phyloP scores from a whole-genome alignment of 2,797 vertebrate species.

The Rhinogobio ventralis region DNA sequence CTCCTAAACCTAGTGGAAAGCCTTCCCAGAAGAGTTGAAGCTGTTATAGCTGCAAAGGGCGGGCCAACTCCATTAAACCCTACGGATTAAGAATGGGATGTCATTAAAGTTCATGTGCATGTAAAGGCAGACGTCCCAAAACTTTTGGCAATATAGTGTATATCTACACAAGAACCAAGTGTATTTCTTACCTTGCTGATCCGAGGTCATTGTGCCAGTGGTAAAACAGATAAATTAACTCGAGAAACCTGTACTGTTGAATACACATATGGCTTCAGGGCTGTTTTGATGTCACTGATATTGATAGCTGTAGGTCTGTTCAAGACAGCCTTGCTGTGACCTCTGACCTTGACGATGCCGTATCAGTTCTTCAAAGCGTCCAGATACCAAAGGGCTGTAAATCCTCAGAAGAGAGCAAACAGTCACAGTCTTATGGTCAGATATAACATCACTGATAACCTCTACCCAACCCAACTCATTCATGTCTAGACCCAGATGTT shows the following conservation, averaged over 20 bases:
- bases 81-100: no score
- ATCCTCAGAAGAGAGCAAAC: constrained; percentile 19
- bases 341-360: neutral
- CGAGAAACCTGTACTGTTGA: constrained; percentile 17
- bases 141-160: no score
- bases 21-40: no score
- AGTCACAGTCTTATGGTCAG: neutral
- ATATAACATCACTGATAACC: neutral
- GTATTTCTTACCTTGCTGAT: neutral
- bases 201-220: neutral
- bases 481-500: constrained; percentile 27
- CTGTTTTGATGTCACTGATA: constrained; percentile 8
- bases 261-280: neutral
- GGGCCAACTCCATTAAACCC: no score
- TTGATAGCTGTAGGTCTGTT: neutral
- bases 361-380: neutral
- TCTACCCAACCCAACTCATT: neutral
- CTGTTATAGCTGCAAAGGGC: no score
- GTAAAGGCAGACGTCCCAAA: no score
- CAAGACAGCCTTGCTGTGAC: constrained; percentile 12
- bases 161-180: neutral
- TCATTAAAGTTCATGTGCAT: no score
- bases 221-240: neutral
- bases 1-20: no score
- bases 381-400: neutral